These are phyloP conservation scores for Condylostylus longicornis DNA, from an alignment of 1,140 invertebrate genomes.

Conservation along the genomic window DNA sequence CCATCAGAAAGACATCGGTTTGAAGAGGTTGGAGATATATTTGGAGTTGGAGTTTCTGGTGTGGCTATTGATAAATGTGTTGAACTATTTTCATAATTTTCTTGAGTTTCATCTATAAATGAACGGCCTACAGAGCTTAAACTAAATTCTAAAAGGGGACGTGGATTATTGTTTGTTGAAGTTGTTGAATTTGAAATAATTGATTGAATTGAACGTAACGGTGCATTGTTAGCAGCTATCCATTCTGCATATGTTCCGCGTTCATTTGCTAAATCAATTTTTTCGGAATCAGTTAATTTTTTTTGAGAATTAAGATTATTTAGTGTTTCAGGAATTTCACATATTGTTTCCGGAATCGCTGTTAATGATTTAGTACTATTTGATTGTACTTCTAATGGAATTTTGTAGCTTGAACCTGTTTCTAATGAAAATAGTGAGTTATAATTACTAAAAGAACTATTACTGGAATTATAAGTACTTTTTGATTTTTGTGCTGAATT, in stretches of 20 bases:
- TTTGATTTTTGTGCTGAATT: too few species aligned
- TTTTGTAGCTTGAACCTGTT: too few species aligned
- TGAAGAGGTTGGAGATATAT: constrained; percentile 39
- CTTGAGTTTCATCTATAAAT: constrained; percentile 24
- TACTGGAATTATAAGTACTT: too few species aligned
- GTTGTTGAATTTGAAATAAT: too few species aligned
- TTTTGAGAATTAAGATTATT: too few species aligned
- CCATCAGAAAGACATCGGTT: constrained; percentile 21
- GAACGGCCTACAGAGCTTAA: constrained; percentile 29
- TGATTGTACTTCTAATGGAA: too few species aligned
- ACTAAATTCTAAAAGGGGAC: constrained; percentile 26
- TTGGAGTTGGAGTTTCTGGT: constrained; percentile 40
- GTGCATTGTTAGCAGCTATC: neutral
- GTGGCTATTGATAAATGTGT: constrained; percentile 33
- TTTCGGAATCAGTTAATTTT: too few species aligned
- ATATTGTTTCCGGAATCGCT: neutral
- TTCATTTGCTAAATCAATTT: too few species aligned
- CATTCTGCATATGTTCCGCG: neutral
- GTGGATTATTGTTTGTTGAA: too few species aligned
- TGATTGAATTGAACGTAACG: neutral
- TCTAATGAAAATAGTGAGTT: too few species aligned
- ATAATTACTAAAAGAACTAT: too few species aligned
- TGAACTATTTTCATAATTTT: constrained; percentile 1
- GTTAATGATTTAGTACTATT: too few species aligned
- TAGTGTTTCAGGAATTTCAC: neutral